Base-by-base conservation (phyloP, 1,140 invertebrate genomes). In the Camponotus vicinus region DNA sequence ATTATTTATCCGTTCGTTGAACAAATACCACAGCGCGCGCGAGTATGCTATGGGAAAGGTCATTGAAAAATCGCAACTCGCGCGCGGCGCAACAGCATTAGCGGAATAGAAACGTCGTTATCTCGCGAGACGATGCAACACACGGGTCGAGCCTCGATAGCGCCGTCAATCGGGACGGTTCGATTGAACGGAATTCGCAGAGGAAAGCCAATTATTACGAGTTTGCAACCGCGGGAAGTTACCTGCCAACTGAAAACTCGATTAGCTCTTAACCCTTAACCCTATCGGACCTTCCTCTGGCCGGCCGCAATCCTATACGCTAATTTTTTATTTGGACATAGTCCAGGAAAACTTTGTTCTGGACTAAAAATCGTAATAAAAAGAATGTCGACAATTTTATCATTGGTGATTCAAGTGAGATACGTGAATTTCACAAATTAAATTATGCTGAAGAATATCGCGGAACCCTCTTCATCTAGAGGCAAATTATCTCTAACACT, bases 11-110 rank as follows among this genome's bases (percentile, higher is more conserved):
- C 85, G 66, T 63, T 52, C 71, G 71, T 89, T 86, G 88, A 86
- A 89, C 87, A 85, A 88, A 89, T 83, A 83, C 40, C 79, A 83
- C 79, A 42, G 67, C 78, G 42, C 59, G 76, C 66, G 89, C 71
- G 80, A 80, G 66, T 75, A 75, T 87, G 89, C 83, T 90, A 92
- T 93, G 92, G 91, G 92, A 93, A 93, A 93, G 92, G 92, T 93
- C 92, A 90, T 61, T 88, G 89, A 93, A 93, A 91, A 92, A 92
- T 89, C 82, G 66, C 67, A 34, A 64, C 86, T 90, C 80, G 69
- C 80, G 55, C 80, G 63, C 80, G 59, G 71, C 67, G 45, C 80
- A 32, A 40, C 70, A 45, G 8, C 59, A 83, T 88, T 89, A 85
- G 79, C 85, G 59, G 59, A 70, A 80, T 87, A 86, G 89, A 90